Conservation (phyloP, 2,797 vertebrate genomes). For the Gallinago nigripennis region DNA sequence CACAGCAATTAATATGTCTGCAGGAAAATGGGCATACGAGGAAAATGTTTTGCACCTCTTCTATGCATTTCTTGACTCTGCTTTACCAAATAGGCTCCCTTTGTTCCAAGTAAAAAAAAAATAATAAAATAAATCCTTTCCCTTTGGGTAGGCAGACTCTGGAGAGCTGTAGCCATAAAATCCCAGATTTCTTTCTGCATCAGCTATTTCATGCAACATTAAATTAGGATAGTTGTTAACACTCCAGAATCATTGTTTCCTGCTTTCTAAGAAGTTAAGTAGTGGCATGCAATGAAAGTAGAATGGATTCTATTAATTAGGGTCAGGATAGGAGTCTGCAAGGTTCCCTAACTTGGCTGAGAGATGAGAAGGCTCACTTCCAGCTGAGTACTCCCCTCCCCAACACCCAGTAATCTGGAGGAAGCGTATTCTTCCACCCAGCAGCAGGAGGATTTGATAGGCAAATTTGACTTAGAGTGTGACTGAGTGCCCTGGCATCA, state of each 20-base stretch:
- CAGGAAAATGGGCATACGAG: neutral
- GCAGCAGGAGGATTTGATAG: neutral
- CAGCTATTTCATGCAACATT: conserved; percentile 57
- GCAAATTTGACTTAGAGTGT: neutral
- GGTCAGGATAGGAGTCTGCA: conserved; percentile 30
- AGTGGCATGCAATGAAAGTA: conserved; percentile 59
- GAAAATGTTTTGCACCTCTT: neutral
- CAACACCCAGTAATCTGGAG: neutral
- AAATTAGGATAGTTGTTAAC: conserved; percentile 64
- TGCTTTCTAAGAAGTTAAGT: conserved; percentile 68
- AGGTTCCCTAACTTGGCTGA: conserved; percentile 1
- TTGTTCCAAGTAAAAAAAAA: neutral
- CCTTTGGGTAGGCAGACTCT: neutral
- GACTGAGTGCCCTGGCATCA: neutral
- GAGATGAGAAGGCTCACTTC: neutral
- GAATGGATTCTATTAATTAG: conserved; percentile 70
- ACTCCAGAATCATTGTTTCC: conserved; percentile 61
- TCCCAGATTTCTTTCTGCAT: neutral
- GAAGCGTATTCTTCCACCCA: neutral
- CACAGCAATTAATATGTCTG: neutral
- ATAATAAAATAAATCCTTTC: neutral
- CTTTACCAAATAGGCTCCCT: neutral
- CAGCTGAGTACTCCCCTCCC: neutral
- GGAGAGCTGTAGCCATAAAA: neutral
- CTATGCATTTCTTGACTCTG: neutral